A percentile compares a stretch with the other conserved stretches of the same genome.
These are phyloP conservation scores for Lampris incognitus DNA, from an alignment of 2,113 vertebrate genomes.

Conservation along the genomic window DNA sequence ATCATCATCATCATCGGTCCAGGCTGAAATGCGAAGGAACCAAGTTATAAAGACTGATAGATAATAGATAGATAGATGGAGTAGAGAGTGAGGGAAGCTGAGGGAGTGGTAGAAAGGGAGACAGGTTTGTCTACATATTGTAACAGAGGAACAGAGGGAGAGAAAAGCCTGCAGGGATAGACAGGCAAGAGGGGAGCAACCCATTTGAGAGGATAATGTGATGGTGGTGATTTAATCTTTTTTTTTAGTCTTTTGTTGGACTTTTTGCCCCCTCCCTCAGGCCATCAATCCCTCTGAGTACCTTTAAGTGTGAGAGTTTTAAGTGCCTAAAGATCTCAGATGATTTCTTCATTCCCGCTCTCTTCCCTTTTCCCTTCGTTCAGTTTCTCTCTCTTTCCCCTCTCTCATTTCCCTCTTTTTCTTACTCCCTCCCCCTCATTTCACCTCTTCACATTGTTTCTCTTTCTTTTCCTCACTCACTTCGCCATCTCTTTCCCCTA, in stretches of 20 bases:
- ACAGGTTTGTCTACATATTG: constrained; percentile 87
- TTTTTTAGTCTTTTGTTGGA: constrained; percentile 84
- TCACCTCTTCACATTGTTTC: constrained; percentile 17
- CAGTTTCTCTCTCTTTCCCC: constrained; percentile 54
- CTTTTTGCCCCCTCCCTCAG: constrained; percentile 68
- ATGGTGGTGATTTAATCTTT: constrained; percentile 96
- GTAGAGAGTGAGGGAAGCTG: constrained; percentile 32
- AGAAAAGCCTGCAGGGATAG: constrained; percentile 93
- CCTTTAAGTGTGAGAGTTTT: constrained; percentile 91
- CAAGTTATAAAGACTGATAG: constrained; percentile 75
- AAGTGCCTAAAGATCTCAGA: constrained; percentile 82
- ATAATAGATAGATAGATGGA: neutral
- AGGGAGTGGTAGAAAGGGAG: constrained; percentile 1
- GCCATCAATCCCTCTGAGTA: constrained; percentile 88
- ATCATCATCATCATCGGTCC: too few relatives aligned
- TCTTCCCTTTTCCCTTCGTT: neutral
- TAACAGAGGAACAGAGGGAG: constrained; percentile 77
- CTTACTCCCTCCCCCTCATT: constrained; percentile 34
- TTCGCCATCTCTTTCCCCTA: constrained; percentile 14
- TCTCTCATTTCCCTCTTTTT: constrained; percentile 58
- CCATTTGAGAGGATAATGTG: constrained; percentile 87
- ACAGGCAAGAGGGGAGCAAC: constrained; percentile 78
- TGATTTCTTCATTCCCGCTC: constrained; percentile 48
- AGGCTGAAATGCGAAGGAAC: constrained; percentile 68
- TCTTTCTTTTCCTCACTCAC: constrained; percentile 14